phyloP scores from a whole-genome alignment of 2,797 vertebrate species.

The Hipposideros larvatus region DNA sequence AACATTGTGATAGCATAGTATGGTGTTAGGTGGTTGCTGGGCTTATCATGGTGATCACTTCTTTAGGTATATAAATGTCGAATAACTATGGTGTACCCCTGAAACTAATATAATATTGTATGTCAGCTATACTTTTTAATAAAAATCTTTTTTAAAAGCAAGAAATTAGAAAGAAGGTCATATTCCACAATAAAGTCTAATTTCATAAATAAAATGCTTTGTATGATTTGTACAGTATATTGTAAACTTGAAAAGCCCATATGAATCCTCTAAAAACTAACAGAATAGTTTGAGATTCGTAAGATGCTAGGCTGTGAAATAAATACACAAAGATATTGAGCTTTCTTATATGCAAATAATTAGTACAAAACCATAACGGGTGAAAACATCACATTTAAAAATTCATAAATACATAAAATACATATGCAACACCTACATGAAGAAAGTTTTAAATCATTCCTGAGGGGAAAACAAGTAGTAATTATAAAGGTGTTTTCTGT shows the following conservation, averaged over 20 bases:
- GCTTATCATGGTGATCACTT: no score
- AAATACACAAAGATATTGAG: background rate
- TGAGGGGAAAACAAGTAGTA: background rate
- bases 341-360: background rate
- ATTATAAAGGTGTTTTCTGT: background rate
- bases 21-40: no score
- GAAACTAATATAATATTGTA: no score
- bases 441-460: background rate
- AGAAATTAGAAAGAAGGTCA: background rate
- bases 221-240: background rate
- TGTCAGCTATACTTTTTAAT: no score
- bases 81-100: no score
- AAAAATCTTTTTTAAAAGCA: background rate
- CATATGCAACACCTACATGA: background rate
- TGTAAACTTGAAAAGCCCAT: background rate
- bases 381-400: background rate
- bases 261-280: background rate
- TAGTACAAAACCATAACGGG: background rate
- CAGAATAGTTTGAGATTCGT: background rate
- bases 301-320: background rate
- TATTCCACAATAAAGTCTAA: background rate
- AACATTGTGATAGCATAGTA: no score
- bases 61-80: no score
- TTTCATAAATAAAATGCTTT: background rate
- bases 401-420: background rate